Conservation (phyloP, 2,113 vertebrate species). For the Poeciliopsis retropinna region DNA sequence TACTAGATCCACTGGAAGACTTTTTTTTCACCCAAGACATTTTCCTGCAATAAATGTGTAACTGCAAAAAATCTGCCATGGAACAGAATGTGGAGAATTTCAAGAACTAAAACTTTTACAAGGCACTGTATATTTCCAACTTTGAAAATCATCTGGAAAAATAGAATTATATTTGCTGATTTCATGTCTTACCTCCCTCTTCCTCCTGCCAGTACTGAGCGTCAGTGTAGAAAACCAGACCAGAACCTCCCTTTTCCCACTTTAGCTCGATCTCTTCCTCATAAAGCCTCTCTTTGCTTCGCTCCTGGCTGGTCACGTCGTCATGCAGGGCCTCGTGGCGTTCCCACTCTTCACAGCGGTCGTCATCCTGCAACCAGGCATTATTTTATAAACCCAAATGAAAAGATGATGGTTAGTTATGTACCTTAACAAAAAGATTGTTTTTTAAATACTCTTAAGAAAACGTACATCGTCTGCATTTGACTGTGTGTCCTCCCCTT, state of each 20-base stretch:
- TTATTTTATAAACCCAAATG: background rate
- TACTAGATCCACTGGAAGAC: no score
- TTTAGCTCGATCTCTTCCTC: slow-evolving; percentile 97
- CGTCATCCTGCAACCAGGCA: slow-evolving; percentile 79
- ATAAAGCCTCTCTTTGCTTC: slow-evolving; percentile 87
- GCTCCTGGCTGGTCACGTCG: slow-evolving; percentile 92
- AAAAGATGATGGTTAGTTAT: background rate
- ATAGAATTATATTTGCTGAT: background rate
- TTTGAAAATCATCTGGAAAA: background rate
- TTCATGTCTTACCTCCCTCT: slow-evolving; percentile 84
- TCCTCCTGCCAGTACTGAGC: slow-evolving; percentile 95
- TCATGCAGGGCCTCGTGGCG: slow-evolving; percentile 93
- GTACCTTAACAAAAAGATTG: background rate
- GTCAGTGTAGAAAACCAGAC: slow-evolving; percentile 96
- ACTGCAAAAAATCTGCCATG: background rate
- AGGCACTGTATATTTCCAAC: background rate
- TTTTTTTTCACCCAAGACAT: no score
- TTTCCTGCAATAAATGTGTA: no score
- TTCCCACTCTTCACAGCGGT: slow-evolving; percentile 96
- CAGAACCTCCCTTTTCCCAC: slow-evolving; percentile 97
- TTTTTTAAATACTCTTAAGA: slow-evolving; percentile 51
- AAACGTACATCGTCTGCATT: slow-evolving; percentile 87
- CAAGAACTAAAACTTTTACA: no score
- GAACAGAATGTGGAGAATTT: background rate
- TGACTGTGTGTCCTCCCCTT: slow-evolving; percentile 65